Conservation (phyloP, 2,888 invertebrate species). For the Patella depressa region DNA sequence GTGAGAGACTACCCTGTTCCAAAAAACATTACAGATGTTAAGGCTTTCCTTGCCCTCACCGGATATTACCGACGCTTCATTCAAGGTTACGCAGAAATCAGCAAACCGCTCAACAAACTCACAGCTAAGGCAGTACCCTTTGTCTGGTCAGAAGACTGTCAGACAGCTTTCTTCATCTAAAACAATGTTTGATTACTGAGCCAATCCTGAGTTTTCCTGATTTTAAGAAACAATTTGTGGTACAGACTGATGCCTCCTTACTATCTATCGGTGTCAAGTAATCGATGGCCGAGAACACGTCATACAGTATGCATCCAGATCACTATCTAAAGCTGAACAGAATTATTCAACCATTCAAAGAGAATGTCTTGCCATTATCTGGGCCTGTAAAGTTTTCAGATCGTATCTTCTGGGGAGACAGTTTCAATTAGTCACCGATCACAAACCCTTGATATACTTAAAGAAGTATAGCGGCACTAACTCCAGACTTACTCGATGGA, state of each 20-base stretch:
- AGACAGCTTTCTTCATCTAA: neutral
- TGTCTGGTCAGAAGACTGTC: neutral
- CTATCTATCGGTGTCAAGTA: slow-evolving; percentile 15
- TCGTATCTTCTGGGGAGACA: no score
- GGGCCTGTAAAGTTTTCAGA: no score
- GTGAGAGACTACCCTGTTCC: no score
- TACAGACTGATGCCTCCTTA: slow-evolving; percentile 19
- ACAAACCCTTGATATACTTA: no score
- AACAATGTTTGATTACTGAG: neutral
- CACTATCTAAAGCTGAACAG: no score
- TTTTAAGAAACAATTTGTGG: slow-evolving; percentile 2
- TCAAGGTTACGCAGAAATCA: slow-evolving; percentile 20
- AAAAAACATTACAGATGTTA: no score
- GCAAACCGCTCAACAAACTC: slow-evolving; percentile 18
- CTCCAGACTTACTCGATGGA: no score
- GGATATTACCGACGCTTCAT: slow-evolving; percentile 10
- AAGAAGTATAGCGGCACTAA: no score
- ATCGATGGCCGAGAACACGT: slow-evolving; percentile 19
- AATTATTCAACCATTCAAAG: no score
- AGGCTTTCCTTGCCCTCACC: neutral
- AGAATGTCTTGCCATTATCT: no score
- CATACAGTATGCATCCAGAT: no score
- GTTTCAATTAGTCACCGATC: no score
- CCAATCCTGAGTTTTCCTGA: slow-evolving; percentile 18
- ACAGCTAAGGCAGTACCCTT: slow-evolving; percentile 16